Evolutionary conservation across 2,797 vertebrate species (phyloP).

Genomic region (Arremon aurantiirostris): DNA sequence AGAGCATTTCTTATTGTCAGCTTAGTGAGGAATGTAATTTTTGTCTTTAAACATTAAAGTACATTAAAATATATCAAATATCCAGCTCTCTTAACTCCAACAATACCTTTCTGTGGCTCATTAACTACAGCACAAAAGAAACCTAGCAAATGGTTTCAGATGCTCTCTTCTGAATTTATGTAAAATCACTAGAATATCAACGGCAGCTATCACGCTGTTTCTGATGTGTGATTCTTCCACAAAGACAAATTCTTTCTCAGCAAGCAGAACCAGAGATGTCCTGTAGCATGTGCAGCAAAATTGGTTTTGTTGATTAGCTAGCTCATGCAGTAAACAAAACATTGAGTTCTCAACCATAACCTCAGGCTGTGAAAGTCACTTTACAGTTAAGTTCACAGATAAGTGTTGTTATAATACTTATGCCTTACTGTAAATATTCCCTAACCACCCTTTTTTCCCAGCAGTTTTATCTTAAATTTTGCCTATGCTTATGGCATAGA

Average conservation of each 20-base stretch:
- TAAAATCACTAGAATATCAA: neutral
- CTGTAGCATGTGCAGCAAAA: neutral
- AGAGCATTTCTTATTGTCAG: neutral
- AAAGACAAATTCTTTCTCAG: conserved; percentile 12
- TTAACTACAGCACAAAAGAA: neutral
- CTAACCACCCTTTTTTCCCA: neutral
- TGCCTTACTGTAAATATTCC: neutral
- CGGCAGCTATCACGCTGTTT: neutral
- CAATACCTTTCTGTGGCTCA: neutral
- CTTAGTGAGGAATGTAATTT: neutral
- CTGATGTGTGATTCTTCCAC: neutral
- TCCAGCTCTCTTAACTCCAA: neutral
- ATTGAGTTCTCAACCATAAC: neutral
- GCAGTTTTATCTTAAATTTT: neutral
- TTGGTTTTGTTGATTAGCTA: neutral
- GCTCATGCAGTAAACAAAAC: neutral
- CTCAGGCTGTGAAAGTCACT: neutral
- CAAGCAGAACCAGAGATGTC: neutral
- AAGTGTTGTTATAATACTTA: neutral
- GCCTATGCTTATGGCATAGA: neutral
- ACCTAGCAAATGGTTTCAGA: neutral
- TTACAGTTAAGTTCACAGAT: neutral
- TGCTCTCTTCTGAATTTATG: neutral
- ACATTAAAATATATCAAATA: neutral
- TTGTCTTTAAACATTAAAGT: neutral